phyloP scores from a whole-genome alignment of 2,797 vertebrate genomes.

The Heterohyrax brucei region DNA sequence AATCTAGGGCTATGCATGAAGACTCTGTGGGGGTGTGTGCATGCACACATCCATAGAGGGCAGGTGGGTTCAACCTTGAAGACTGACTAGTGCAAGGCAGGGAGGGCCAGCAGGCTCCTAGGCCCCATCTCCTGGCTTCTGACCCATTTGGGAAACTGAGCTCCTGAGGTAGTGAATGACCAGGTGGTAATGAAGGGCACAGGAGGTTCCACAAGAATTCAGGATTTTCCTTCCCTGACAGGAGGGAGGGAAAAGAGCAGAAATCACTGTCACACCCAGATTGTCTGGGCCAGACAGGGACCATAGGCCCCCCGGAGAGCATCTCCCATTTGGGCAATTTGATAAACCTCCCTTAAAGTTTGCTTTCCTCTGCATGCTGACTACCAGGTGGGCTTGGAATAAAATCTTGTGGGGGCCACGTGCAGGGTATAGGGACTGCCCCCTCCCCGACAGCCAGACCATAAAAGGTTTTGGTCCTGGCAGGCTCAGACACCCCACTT shows the following conservation, averaged over 20 bases:
- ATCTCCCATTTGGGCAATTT: conserved; percentile 19
- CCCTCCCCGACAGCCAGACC: background rate
- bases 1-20: no score
- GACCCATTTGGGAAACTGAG: no score
- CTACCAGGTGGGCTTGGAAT: conserved; percentile 68
- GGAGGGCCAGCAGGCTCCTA: no score
- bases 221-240: background rate
- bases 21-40: no score
- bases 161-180: background rate
- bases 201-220: no score
- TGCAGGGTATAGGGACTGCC: no score
- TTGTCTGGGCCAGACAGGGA: background rate
- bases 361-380: conserved; percentile 69
- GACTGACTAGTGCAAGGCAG: no score
- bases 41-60: conserved; percentile 80
- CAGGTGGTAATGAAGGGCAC: no score
- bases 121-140: no score
- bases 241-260: background rate
- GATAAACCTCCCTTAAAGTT: conserved; percentile 72
- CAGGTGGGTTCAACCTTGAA: conserved; percentile 72
- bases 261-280: conserved; percentile 33
- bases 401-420: background rate
- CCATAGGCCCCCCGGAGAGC: conserved; percentile 51
- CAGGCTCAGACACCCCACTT: background rate
- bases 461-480: background rate